These are phyloP conservation scores for Erynnis tages DNA, from an alignment of 2,888 invertebrate genomes.

Conservation along the genomic window DNA sequence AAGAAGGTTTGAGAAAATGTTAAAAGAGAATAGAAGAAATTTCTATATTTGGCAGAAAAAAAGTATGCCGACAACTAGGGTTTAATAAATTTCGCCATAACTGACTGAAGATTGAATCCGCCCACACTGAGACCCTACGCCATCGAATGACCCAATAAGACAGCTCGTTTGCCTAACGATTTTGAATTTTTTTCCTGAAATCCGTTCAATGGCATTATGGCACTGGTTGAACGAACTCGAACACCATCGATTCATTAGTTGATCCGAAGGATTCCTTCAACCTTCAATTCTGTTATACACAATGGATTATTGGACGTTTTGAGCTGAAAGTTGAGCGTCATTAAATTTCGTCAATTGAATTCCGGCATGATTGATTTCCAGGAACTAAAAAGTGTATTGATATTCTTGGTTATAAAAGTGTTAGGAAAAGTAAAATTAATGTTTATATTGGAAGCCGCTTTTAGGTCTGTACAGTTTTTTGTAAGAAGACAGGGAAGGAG, in stretches of 20 bases:
- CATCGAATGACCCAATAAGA: constrained; percentile 35
- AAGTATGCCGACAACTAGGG: too few species aligned
- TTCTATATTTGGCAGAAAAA: too few species aligned
- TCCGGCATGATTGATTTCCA: background rate
- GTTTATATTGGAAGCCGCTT: too few species aligned
- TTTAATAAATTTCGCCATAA: too few species aligned
- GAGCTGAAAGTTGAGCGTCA: background rate
- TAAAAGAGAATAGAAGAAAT: too few species aligned
- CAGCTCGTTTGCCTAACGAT: constrained; percentile 38
- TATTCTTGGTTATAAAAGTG: too few species aligned
- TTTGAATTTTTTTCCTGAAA: constrained; percentile 36
- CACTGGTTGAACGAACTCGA: constrained; percentile 30
- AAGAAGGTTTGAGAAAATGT: too few species aligned
- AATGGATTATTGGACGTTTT: background rate
- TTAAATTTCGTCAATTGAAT: background rate
- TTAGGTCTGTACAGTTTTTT: too few species aligned
- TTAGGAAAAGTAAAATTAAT: too few species aligned
- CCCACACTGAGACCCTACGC: background rate
- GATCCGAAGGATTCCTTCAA: constrained; percentile 1
- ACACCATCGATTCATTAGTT: constrained; percentile 27
- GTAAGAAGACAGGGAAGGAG: too few species aligned
- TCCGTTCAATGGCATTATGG: constrained; percentile 30
- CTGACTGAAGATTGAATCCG: background rate
- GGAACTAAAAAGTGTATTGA: too few species aligned
- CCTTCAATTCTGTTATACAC: constrained; percentile 4